Evolutionary conservation across 2,888 invertebrate species (phyloP).

Genomic region (Stenodema calcarata): DNA sequence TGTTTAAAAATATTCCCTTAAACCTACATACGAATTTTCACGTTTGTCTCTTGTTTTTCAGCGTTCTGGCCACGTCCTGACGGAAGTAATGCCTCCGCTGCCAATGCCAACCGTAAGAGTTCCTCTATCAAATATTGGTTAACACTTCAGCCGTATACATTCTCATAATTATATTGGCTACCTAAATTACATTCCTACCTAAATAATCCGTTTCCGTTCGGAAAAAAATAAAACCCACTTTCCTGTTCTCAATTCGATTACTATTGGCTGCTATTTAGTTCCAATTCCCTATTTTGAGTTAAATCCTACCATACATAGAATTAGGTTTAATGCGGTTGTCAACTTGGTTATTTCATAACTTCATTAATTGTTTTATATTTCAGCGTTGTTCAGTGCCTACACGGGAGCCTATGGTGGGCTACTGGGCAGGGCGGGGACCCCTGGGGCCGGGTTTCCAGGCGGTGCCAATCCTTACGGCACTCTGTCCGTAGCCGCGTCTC

Average conservation of each 20-base stretch:
- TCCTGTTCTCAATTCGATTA: no score
- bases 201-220: neutral
- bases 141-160: no score
- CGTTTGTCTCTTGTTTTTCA: conserved; percentile 58
- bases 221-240: neutral
- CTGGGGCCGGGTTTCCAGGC: conserved; percentile 58
- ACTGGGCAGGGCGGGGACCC: conserved; percentile 59
- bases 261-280: no score
- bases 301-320: no score
- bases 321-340: neutral
- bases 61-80: conserved; percentile 81
- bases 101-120: conserved; percentile 54
- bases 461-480: conserved; percentile 65
- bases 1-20: neutral
- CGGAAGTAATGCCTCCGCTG: conserved; percentile 55
- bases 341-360: neutral
- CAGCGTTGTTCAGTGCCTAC: conserved; percentile 56
- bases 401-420: conserved; percentile 59
- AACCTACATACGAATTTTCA: neutral
- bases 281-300: no score
- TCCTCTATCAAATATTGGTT: no score
- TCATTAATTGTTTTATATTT: neutral
- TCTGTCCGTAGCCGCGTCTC: conserved; percentile 83
- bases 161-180: no score
- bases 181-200: neutral